Evolutionary conservation across 2,797 vertebrate genomes (phyloP).

Genomic region (Cyprinella venusta): DNA sequence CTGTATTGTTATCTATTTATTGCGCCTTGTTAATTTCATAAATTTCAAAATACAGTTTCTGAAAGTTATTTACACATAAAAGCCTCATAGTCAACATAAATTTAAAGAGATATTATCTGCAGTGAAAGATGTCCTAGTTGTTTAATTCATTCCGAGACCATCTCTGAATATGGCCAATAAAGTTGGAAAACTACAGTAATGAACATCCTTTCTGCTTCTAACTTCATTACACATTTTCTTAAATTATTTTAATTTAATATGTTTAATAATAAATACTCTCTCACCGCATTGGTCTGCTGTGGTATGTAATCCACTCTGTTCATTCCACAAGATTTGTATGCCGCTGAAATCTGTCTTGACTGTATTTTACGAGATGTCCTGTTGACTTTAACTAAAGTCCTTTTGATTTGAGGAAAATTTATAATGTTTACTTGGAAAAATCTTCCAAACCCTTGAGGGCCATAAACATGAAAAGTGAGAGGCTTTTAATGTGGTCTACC

Average conservation of each 20-base stretch:
- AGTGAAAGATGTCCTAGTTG: not conserved
- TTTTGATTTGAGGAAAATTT: constrained; percentile 22
- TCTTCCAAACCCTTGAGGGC: constrained; percentile 26
- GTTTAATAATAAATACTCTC: constrained; percentile 8
- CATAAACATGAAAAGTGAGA: constrained; percentile 12
- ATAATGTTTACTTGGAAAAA: constrained; percentile 49
- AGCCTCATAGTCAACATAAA: not conserved
- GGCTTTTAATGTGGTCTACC: constrained; percentile 26
- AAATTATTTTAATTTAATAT: not conserved
- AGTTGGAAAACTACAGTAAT: not conserved
- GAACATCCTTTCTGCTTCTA: not conserved
- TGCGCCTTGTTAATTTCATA: not conserved
- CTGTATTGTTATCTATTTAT: not conserved
- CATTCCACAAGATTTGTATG: not conserved
- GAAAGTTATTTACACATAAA: not conserved
- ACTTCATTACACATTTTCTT: not conserved
- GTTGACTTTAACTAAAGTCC: not conserved
- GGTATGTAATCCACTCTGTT: not conserved
- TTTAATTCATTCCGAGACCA: not conserved
- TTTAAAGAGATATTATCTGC: not conserved
- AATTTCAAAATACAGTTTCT: not conserved
- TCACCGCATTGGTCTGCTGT: not conserved
- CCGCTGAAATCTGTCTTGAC: not conserved
- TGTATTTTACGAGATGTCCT: constrained; percentile 33
- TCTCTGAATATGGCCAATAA: not conserved